Base-by-base conservation (phyloP, 2,113 vertebrate genomes). In the Hyperopisus bebe region DNA sequence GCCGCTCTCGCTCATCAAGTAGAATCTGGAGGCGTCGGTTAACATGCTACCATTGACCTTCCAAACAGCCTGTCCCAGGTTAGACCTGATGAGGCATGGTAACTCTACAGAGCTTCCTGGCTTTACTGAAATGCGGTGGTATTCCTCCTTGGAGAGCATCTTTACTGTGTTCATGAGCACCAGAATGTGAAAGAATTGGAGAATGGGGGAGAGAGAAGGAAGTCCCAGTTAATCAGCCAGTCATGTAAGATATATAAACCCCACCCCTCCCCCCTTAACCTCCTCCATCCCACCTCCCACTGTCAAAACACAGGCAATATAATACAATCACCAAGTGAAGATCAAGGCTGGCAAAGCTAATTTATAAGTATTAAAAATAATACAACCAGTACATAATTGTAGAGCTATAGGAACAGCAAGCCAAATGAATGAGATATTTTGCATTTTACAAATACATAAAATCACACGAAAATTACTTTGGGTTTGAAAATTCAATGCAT, bases 11-110 rank as follows among this genome's bases (percentile, higher is more conserved):
- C 94, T 95, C 89, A 98, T 91, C 70, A 98, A 94, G 88, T 96
- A 95, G 90, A 98, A 98, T 91, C 96, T 97, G 6, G 97, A 97
- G 70, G 96, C 95, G 91, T 97, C 96, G 0, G 94, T 96, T 90
- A 99, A 93, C 8, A 92, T 89, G 0, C 95, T 93, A 0, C 96
- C 93, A 90, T 96, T 97, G 91, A 95, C 96, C 90, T 95, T 98
- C 98, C 98, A 99, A 87, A 96, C 92, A 92, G 97, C 95, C 91
- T 95, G 97, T 10, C 98, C 98, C 89, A 97, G 93, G 95, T 97
- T 98, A 92, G 98, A 99, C 90, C 93, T 96, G 27, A 96, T 96
- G 91, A 93, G 93, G 94, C 98, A 99, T 2, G 95, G 96, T 93
- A 99, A 96, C 92, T 99, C 97, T 1, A 96, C 97, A 8, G 97